These are phyloP conservation scores for Cyprinus carpio DNA, from an alignment of 2,113 vertebrate species.

Conservation along the genomic window DNA sequence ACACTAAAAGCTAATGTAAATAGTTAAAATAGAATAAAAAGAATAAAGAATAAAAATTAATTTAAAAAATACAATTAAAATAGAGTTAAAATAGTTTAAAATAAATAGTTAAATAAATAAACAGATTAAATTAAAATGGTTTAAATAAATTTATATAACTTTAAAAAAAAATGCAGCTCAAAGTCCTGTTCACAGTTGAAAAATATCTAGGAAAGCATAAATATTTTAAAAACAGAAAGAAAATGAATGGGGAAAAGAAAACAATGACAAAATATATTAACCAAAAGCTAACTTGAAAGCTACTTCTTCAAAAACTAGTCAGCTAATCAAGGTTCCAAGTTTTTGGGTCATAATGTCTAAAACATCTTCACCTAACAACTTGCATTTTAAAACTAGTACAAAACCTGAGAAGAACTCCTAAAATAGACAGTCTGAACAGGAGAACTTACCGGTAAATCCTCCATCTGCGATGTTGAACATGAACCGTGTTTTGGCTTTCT, in stretches of 20 bases:
- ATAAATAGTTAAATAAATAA: neutral
- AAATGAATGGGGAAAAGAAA: neutral
- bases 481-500: slow-evolving; percentile 87
- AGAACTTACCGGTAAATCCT: slow-evolving; percentile 89
- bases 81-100: too few species aligned
- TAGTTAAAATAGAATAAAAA: neutral
- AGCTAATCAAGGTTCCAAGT: neutral
- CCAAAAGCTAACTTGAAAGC: neutral
- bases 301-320: neutral
- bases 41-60: too few species aligned
- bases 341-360: neutral
- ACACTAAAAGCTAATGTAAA: neutral
- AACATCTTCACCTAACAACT: neutral
- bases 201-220: neutral
- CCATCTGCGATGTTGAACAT: slow-evolving; percentile 99
- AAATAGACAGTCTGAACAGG: neutral
- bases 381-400: neutral
- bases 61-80: too few species aligned
- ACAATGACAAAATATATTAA: neutral
- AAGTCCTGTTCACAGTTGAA: neutral
- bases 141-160: neutral
- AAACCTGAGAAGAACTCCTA: neutral
- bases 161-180: neutral
- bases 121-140: neutral
- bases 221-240: neutral